phyloP scores from a whole-genome alignment of 1,140 invertebrate species.

The Aphaenogaster rudis region DNA sequence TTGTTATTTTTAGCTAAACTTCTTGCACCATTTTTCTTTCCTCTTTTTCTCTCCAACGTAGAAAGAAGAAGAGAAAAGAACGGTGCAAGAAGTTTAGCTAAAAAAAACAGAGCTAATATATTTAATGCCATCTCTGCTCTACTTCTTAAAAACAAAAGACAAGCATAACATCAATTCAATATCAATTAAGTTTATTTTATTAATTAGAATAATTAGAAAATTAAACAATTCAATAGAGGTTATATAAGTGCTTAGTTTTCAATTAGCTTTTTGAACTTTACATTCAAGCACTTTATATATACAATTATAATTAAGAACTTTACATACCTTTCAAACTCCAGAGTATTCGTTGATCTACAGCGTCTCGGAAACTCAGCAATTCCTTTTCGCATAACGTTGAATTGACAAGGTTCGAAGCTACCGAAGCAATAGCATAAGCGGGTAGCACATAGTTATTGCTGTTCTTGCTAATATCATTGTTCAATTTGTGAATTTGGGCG shows the following conservation, averaged over 20 bases:
- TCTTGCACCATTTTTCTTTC: too few relatives aligned
- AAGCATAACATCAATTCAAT: not conserved
- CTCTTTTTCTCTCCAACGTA: too few relatives aligned
- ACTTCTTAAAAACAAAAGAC: too few relatives aligned
- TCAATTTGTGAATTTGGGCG: not conserved
- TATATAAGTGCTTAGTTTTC: not conserved
- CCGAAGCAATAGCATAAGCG: conserved; percentile 76
- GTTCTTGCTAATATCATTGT: not conserved
- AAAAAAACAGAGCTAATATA: too few relatives aligned
- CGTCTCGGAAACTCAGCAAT: conserved; percentile 72
- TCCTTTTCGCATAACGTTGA: conserved; percentile 74
- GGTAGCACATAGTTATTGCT: conserved; percentile 61
- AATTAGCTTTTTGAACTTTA: not conserved
- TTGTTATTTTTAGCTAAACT: too few relatives aligned
- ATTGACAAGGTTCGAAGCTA: conserved; percentile 66
- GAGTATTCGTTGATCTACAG: conserved; percentile 74
- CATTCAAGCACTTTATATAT: not conserved
- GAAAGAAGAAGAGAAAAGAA: too few relatives aligned
- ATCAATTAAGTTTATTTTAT: not conserved
- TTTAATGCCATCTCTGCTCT: too few relatives aligned
- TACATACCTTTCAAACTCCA: conserved; percentile 83
- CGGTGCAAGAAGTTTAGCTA: too few relatives aligned
- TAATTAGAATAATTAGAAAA: not conserved
- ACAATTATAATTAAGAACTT: not conserved
- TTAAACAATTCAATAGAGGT: not conserved